These are phyloP conservation scores for Diplodus puntazzo DNA, from an alignment of 2,797 vertebrate species.

Conservation along the genomic window DNA sequence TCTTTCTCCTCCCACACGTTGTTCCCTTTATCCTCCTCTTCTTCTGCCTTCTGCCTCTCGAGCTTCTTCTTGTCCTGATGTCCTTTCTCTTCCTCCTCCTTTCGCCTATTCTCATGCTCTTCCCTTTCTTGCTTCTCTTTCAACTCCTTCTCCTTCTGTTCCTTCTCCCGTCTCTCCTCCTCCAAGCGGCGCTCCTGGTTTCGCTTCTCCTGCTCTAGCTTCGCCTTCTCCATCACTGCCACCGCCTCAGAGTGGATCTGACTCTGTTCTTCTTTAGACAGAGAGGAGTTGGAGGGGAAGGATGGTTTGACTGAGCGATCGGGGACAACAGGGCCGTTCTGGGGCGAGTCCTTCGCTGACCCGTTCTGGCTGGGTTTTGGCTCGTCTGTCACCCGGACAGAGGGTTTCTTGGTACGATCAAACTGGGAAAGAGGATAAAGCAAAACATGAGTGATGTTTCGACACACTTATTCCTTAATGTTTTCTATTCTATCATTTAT, in stretches of 20 bases:
- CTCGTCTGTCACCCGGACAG: conserved; percentile 78
- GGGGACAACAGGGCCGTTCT: conserved; percentile 87
- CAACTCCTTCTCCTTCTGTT: conserved; percentile 57
- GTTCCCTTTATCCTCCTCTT: conserved; percentile 83
- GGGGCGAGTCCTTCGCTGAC: conserved; percentile 73
- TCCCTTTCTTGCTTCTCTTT: conserved; percentile 63
- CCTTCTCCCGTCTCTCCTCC: conserved; percentile 67
- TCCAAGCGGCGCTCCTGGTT: conserved; percentile 79
- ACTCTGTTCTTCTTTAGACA: conserved; percentile 89
- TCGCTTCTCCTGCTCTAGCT: conserved; percentile 86
- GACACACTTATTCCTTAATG: not conserved
- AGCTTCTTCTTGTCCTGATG: conserved; percentile 81
- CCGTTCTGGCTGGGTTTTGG: conserved; percentile 79
- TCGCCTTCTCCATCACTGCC: conserved; percentile 87
- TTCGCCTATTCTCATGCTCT: conserved; percentile 66
- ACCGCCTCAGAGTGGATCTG: conserved; percentile 85
- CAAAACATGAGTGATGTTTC: conserved; percentile 5
- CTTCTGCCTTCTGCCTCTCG: conserved; percentile 82
- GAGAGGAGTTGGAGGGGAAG: conserved; percentile 52
- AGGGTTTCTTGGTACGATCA: conserved; percentile 95
- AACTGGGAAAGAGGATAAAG: conserved; percentile 81
- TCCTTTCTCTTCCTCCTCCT: conserved; percentile 86
- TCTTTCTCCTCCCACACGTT: conserved; percentile 67
- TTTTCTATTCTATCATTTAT: not conserved
- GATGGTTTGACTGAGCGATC: conserved; percentile 91